Base-by-base conservation (phyloP, 2,113 vertebrate species). In the Dipodomys spectabilis region DNA sequence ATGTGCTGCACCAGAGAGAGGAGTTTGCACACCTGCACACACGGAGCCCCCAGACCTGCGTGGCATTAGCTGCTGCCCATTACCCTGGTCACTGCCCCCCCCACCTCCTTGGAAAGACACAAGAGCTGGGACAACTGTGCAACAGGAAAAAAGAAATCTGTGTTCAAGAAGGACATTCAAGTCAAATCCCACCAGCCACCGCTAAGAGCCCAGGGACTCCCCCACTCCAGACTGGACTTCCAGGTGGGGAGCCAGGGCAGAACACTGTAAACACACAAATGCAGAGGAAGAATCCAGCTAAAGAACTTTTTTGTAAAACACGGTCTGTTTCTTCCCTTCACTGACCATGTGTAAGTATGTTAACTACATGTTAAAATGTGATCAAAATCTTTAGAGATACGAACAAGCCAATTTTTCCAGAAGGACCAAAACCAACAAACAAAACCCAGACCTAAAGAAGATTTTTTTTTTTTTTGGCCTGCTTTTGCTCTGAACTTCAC, bases 381-480 rank as follows among this genome's bases (percentile, higher is more conserved):
- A 11, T 84, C 94, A 88, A 92, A 82, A 15, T 82, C 68, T 90
- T 30, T 82, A 85, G 62, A 93, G 88, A 97, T 84, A n/a, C 1
- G 0, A 23, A 86, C 32, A 78, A 85, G 60, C 83, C 94, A 85
- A 60, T 65, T 65, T 97, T 89, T 57, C 95, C 90, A 88, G 92
- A 80, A 1, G 39, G 94, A 93, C 39, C 91, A 81, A 94, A 30
- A 30, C 65, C 10, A 60, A 60, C 57, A 60, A 60, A 64, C 23
- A 64, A 64, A 64, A 73, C 77, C 67, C 80, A 95, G 86, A 88
- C 60, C 88, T 28, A 30, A 20, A 69, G 69, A 2, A n/a, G n/a
- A n/a, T n/a, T n/a, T n/a, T n/a, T n/a, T n/a, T 32, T 39, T 49
- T 12, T 62, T 67, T 57, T 57, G 53, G 74, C 16, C 27, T 0